phyloP scores from a whole-genome alignment of 2,113 vertebrate genomes.

The Sclerurus mexicanus region DNA sequence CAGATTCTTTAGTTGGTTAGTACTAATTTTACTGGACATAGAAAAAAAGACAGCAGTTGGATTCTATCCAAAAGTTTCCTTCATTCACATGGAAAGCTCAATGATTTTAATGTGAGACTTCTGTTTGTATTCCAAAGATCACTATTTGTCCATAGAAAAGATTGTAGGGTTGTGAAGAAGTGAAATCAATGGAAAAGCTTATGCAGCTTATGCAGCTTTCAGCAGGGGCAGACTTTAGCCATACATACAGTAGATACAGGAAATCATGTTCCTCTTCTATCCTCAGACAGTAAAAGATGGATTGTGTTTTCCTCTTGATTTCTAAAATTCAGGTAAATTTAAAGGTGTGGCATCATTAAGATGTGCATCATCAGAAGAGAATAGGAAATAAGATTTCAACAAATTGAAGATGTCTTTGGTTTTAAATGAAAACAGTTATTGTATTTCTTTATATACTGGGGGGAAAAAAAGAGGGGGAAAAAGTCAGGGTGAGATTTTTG shows the following conservation, averaged over 20 bases:
- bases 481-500: neutral
- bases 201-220: neutral
- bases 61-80: neutral
- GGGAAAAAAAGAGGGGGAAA: neutral
- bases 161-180: neutral
- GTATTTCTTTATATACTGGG: neutral
- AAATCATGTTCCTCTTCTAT: neutral
- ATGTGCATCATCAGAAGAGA: neutral
- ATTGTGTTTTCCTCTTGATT: neutral
- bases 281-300: neutral
- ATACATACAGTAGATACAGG: fast-evolving
- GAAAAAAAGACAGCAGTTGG: neutral
- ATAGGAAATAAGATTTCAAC: neutral
- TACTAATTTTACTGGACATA: neutral
- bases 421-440: neutral
- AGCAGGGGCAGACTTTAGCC: neutral
- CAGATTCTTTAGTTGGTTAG: neutral
- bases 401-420: neutral
- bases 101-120: neutral
- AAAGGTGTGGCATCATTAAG: neutral
- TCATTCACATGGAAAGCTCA: neutral
- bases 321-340: neutral
- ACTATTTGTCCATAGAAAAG: neutral
- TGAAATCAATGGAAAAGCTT: neutral
- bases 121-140: neutral